Conservation (phyloP, 2,888 invertebrate genomes). For the Acronicta alni region DNA sequence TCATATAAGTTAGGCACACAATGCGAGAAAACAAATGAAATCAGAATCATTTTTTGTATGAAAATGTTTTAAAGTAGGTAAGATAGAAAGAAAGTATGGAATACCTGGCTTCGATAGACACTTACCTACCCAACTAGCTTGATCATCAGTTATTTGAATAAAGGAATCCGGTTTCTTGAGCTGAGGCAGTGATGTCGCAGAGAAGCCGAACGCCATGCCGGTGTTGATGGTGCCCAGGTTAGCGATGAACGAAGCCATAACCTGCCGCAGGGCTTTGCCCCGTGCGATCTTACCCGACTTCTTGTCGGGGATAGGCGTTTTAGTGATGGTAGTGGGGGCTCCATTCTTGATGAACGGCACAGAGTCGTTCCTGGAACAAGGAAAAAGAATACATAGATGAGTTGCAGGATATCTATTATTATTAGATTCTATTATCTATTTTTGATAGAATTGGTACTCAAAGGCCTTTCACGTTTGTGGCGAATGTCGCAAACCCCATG, state of each 20-base stretch:
- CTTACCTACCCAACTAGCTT: slow-evolving; percentile 92
- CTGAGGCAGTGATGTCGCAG: slow-evolving; percentile 91
- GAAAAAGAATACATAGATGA: background rate
- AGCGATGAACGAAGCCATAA: slow-evolving; percentile 90
- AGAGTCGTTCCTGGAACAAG: slow-evolving; percentile 75
- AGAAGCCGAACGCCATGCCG: slow-evolving; percentile 92
- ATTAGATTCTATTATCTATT: too few species aligned
- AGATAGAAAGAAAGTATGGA: too few species aligned
- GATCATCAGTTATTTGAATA: slow-evolving; percentile 86
- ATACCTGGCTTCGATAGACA: too few species aligned
- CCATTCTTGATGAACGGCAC: slow-evolving; percentile 83
- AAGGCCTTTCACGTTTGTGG: too few species aligned
- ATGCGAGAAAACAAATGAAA: too few species aligned
- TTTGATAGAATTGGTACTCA: too few species aligned
- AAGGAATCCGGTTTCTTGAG: slow-evolving; percentile 83
- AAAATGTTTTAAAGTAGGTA: too few species aligned
- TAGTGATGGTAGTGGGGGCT: slow-evolving; percentile 66
- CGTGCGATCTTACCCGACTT: slow-evolving; percentile 73
- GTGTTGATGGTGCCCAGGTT: slow-evolving; percentile 92
- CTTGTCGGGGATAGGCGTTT: slow-evolving; percentile 64
- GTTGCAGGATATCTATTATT: background rate
- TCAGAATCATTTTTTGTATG: too few species aligned
- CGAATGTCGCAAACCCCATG: too few species aligned
- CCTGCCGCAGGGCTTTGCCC: slow-evolving; percentile 87
- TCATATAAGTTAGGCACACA: too few species aligned